A percentile compares a stretch with the other conserved stretches of the same genome.
phyloP scores from a whole-genome alignment of 92 coral and sea anemone species.

The Heteractis magnifica region DNA sequence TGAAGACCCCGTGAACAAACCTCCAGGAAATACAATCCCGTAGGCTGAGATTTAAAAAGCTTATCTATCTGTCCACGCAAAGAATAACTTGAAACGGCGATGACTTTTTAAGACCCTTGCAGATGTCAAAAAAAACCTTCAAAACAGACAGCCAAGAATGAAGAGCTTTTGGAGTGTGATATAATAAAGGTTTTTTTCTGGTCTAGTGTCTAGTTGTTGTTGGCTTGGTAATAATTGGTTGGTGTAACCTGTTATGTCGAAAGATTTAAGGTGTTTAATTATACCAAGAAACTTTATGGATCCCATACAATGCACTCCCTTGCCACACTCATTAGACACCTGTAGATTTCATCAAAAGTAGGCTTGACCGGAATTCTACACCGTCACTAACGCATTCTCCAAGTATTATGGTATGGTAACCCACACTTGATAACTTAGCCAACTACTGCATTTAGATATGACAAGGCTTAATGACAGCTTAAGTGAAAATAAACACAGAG shows the following conservation, averaged over 20 bases:
- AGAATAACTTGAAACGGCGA: not conserved
- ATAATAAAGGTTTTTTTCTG: not conserved
- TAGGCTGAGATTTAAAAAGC: slow-evolving; percentile 5
- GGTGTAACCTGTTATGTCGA: slow-evolving; percentile 12
- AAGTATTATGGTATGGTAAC: not conserved
- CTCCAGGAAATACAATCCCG: slow-evolving; percentile 1
- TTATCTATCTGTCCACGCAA: slow-evolving; percentile 5
- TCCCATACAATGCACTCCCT: not conserved
- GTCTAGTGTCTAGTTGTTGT: slow-evolving; percentile 8
- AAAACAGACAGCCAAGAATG: slow-evolving; percentile 3
- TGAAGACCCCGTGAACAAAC: not conserved
- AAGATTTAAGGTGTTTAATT: not conserved
- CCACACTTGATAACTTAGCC: not conserved
- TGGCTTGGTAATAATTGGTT: slow-evolving; percentile 8
- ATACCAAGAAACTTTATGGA: not conserved
- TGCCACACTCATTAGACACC: not conserved
- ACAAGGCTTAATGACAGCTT: slow-evolving; percentile 5
- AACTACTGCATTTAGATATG: not conserved
- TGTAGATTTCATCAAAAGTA: slow-evolving; percentile 14
- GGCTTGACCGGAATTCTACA: slow-evolving; percentile 16
- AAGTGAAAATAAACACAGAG: not conserved
- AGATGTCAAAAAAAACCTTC: not conserved
- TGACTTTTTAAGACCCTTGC: not conserved
- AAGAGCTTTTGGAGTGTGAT: not conserved
- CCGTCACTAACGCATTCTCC: slow-evolving; percentile 4